Conservation (phyloP, 1,140 invertebrate species). For the Chelonus insularis region DNA sequence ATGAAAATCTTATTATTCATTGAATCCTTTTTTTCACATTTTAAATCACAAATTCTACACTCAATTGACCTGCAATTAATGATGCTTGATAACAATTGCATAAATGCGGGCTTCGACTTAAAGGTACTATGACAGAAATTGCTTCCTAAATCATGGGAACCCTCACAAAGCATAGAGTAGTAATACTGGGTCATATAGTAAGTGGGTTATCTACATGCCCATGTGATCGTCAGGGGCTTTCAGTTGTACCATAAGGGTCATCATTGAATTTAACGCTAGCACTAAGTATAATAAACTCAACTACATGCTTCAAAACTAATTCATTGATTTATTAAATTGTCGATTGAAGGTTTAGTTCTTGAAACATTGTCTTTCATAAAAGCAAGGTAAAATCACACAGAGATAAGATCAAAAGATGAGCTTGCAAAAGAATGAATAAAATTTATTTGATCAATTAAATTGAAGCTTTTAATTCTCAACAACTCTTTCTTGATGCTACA, state of each 20-base stretch:
- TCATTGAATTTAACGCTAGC: slow-evolving; percentile 1
- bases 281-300: not conserved
- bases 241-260: not conserved
- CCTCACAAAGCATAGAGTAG: not conserved
- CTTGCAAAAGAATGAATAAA: no score
- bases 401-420: no score
- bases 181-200: not conserved
- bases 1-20: no score
- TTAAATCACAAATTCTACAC: not conserved
- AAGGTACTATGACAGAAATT: not conserved
- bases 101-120: not conserved
- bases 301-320: not conserved
- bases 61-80: not conserved
- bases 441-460: no score
- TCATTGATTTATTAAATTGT: not conserved
- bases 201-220: not conserved
- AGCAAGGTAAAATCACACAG: no score
- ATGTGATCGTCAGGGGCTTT: not conserved
- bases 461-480: no score
- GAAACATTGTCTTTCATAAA: no score
- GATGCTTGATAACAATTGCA: not conserved
- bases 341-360: no score
- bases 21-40: no score
- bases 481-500: not conserved
- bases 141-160: slow-evolving; percentile 12